Conservation (phyloP, 2,113 vertebrate genomes). For the Poeciliopsis retropinna region DNA sequence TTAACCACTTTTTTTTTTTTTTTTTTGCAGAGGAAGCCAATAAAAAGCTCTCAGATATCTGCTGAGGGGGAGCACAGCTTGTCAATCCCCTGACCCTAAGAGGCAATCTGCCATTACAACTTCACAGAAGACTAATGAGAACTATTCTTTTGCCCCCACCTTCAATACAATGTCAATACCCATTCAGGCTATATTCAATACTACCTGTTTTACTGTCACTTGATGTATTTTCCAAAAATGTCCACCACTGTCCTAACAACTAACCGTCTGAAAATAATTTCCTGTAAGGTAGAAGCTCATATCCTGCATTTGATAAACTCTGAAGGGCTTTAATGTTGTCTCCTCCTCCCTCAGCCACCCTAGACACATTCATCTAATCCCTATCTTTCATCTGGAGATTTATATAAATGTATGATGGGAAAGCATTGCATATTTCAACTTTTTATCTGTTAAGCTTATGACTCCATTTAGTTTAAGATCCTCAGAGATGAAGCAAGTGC, state of each 20-base stretch:
- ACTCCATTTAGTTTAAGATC: constrained; percentile 80
- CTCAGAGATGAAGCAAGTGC: constrained; percentile 75
- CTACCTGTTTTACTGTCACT: constrained; percentile 66
- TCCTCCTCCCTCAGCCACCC: constrained; percentile 48
- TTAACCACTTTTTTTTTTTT: constrained; percentile 64
- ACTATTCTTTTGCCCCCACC: constrained; percentile 80
- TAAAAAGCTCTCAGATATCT: constrained; percentile 79
- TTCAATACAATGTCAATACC: constrained; percentile 82
- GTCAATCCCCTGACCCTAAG: constrained; percentile 82
- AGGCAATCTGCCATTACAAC: constrained; percentile 80
- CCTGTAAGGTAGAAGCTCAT: constrained; percentile 26
- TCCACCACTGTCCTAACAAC: constrained; percentile 21
- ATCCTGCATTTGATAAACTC: constrained; percentile 47
- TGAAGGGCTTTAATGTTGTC: constrained; percentile 49
- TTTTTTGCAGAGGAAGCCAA: constrained; percentile 74
- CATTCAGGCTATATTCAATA: constrained; percentile 63
- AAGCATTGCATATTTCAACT: constrained; percentile 80
- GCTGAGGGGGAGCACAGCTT: constrained; percentile 76
- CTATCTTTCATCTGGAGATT: constrained; percentile 72
- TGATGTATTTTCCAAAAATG: constrained; percentile 41
- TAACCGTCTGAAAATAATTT: constrained; percentile 48
- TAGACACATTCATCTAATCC: constrained; percentile 76
- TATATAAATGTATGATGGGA: constrained; percentile 77
- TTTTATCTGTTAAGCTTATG: constrained; percentile 78
- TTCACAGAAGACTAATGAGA: constrained; percentile 83